Evolutionary conservation across 2,113 vertebrate genomes (phyloP).

Genomic region (Ceratotherium simum): DNA sequence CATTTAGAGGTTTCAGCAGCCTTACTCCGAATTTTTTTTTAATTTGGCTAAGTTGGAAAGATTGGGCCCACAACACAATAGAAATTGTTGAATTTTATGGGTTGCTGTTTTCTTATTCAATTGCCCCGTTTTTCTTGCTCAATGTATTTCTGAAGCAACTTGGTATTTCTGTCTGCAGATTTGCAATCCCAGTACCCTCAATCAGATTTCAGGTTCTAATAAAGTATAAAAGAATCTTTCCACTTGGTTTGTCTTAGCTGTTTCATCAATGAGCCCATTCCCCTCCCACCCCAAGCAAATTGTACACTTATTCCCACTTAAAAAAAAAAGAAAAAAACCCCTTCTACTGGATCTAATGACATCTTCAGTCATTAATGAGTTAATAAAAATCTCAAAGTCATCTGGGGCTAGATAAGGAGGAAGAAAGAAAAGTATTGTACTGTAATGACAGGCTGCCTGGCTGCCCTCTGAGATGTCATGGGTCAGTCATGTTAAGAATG

Average conservation of each 20-base stretch:
- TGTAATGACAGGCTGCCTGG: constrained; percentile 95
- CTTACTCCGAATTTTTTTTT: not conserved
- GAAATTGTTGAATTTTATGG: not conserved
- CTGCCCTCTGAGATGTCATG: constrained; percentile 96
- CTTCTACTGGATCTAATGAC: constrained; percentile 90
- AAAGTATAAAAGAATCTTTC: not conserved
- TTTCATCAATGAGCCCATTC: not conserved
- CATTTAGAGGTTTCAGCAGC: constrained; percentile 65
- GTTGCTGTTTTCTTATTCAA: not conserved
- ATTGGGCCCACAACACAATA: not conserved
- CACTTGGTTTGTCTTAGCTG: constrained; percentile 17
- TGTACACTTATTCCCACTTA: constrained; percentile 39
- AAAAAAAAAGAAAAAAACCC: not conserved
- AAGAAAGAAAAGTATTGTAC: constrained; percentile 97
- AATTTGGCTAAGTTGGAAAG: not conserved
- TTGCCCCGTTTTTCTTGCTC: not conserved
- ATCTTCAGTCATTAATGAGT: constrained; percentile 98
- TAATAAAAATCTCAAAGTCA: constrained; percentile 99
- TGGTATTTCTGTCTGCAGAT: not conserved
- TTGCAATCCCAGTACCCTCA: not conserved
- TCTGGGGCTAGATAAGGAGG: constrained; percentile 95
- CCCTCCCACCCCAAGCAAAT: not conserved
- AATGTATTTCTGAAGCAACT: constrained; percentile 20
- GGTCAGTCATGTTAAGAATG: constrained; percentile 99
- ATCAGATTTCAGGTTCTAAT: constrained; percentile 60